These are phyloP conservation scores for Erannis defoliaria DNA, from an alignment of 2,888 invertebrate species.

Conservation along the genomic window DNA sequence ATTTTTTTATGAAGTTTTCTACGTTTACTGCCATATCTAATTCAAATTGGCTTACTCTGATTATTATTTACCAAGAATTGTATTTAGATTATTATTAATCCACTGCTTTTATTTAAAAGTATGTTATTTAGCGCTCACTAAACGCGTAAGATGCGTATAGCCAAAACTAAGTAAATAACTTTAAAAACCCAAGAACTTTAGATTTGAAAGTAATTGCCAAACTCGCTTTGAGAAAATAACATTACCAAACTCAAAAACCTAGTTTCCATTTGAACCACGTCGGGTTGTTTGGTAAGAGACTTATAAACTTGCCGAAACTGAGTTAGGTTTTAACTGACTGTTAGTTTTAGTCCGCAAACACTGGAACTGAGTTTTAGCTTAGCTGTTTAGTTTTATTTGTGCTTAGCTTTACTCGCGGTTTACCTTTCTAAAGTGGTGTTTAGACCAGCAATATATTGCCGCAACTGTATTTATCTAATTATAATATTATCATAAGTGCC, in stretches of 20 bases:
- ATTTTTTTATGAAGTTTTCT: no score
- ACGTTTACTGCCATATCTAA: no score
- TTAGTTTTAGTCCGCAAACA: slow-evolving; percentile 11
- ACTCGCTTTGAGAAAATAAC: not conserved
- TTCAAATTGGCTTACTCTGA: no score
- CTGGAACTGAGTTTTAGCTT: slow-evolving; percentile 7
- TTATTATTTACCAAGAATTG: no score
- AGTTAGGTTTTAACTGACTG: slow-evolving; percentile 13
- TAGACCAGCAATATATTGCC: not conserved
- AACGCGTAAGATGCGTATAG: no score
- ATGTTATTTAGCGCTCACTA: no score
- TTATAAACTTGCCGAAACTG: slow-evolving; percentile 12
- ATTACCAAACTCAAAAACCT: slow-evolving; percentile 1
- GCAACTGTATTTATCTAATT: not conserved
- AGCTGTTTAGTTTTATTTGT: slow-evolving; percentile 17
- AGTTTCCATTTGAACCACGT: not conserved
- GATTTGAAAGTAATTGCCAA: not conserved
- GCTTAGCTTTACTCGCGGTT: not conserved
- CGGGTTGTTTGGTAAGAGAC: slow-evolving; percentile 7
- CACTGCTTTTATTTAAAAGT: no score
- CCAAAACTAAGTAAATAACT: not conserved
- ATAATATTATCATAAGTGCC: no score
- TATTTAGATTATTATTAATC: no score
- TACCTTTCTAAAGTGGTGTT: not conserved
- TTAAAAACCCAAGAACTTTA: not conserved